Evolutionary conservation across 2,113 vertebrate genomes (phyloP), one percentile per base, ranked within the genome.

Genomic region (Sylvietta virens): DNA sequence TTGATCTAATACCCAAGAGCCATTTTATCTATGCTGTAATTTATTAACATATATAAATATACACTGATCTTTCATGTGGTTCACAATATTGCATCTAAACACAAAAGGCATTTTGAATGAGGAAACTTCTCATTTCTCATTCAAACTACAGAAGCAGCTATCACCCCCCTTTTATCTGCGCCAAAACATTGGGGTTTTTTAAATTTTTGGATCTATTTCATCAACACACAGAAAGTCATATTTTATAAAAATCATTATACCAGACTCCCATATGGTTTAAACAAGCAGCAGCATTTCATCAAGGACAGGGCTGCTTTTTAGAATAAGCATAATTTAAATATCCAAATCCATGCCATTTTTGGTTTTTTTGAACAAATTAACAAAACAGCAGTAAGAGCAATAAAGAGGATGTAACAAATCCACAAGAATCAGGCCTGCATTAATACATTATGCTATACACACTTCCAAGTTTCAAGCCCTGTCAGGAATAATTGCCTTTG

Each of bases 31-130:
- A 20, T 27, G 51, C 45, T 65, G 62, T 53, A 80, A 92, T 88
- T 95, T 88, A 89, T 86, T 93, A 92, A 71, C 56, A 69, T 72
- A 65, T 28, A 85, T 85, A 85, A 88, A 90, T 76, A 93, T 42
- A 86, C 45, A 77, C 18, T 92, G 26, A 88, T 90, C 50, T 66
- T 94, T 76, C 85, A 31, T 26, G 23, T 72, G 23, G 74, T 35
- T 93, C 42, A 50, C 79, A 48, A 28, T 44, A 70, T 27, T 73
- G 33, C 45, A 88, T 64, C 81, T 35, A 19, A 85, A 65, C 45
- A 85, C 58, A 88, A 72, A 76, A 66, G 28, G 30, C 81, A 73
- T 80, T 93, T 54, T 70, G 50, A 61, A 92, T 39, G 53, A 88
- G n/a, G 50, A 87, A 82, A 71, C 42, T 50, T 70, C 42, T 67